Base-by-base conservation (phyloP, 2,797 vertebrate genomes). In the Pseudotriccus pelzelni region DNA sequence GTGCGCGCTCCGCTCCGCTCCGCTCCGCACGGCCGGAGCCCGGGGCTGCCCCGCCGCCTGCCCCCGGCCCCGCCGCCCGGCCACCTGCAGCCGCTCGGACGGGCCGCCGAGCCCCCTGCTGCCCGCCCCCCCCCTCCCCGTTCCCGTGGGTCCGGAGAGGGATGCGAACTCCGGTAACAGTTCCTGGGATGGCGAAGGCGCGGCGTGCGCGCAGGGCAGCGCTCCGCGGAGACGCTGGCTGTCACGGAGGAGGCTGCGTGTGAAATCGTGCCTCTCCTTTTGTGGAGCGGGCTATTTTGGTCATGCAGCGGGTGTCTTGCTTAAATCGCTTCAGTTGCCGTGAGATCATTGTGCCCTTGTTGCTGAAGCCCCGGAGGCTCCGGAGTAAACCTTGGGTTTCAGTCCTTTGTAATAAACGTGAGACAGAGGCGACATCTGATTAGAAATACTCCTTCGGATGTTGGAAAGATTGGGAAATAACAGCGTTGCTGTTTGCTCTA, bases 231-330 rank as follows among this genome's bases (percentile, higher is more conserved):
- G 91, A 88, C 95, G 97, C 84, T 86, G 94, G 93, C 94, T 97
- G 97, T 94, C 94, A 86, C 93, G 94, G 95, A 95, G 77, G 96
- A 89, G 82, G 90, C 96, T 44, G 22, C 96, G 96, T 96, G 92
- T 95, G 97, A 96, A 96, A 89, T 88, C 92, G 89, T 97, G 97
- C 95, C 95, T 83, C 96, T 95, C 95, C 94, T 96, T 95, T 93
- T 81, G 96, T 86, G 89, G 97, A 97, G 96, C 92, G 58, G 96
- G 96, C 97, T 98, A 96, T 98, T 98, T 98, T 89, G 63, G 96
- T 95, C 76, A 60, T 95, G 86, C 95, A 30, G 94, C 88, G 52
- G 93, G 94, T 84, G 78, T 73, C 97, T 94, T 36, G 87, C 95
- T 97, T 50, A 73, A 96, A 96, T 94, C 72, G 72, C 87, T 60